Conservation (phyloP, 2,113 vertebrate genomes). For the Neolamprologus caudopunctatus region DNA sequence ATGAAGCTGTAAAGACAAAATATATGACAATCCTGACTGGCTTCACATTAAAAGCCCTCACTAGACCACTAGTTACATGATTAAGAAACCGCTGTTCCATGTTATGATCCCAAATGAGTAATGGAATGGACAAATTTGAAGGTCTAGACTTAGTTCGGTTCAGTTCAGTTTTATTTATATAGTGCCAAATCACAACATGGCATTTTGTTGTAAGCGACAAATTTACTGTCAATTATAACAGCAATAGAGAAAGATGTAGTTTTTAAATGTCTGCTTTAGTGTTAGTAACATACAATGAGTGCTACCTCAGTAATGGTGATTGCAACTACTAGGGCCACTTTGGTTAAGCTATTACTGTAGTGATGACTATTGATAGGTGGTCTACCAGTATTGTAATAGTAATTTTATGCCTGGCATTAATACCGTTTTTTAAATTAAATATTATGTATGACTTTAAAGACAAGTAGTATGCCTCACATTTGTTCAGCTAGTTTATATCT, state of each 20-base stretch:
- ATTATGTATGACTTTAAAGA: background rate
- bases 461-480: background rate
- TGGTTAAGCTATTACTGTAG: background rate
- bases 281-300: background rate
- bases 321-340: background rate
- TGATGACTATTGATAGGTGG: background rate
- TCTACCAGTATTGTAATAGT: background rate
- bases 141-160: background rate
- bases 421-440: background rate
- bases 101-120: background rate
- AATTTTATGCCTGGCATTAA: background rate
- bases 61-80: background rate
- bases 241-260: background rate
- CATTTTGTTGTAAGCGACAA: background rate
- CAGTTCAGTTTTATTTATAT: background rate
- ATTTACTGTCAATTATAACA: background rate
- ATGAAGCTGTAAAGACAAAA: background rate
- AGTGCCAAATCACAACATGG: background rate
- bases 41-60: background rate
- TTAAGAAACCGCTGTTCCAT: background rate
- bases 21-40: background rate
- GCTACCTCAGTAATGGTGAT: background rate
- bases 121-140: background rate
- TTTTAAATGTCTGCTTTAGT: background rate
- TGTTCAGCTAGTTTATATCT: background rate